These are phyloP conservation scores for Phrynocephalus forsythii DNA, from an alignment of 2,797 vertebrate species.

Conservation along the genomic window DNA sequence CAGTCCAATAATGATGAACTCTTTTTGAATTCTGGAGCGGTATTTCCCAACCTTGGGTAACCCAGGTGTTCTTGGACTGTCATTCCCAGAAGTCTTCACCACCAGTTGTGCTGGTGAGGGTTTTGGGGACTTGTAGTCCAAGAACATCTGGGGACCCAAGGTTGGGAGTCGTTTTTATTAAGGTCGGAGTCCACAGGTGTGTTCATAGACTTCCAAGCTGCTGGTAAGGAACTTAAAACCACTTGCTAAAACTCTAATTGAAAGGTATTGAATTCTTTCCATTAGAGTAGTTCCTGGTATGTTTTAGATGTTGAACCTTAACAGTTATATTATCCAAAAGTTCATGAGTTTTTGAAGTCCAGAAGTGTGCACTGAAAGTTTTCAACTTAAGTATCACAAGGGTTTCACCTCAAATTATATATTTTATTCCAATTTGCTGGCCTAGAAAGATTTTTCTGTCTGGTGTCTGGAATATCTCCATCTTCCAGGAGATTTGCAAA, in stretches of 20 bases:
- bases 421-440: neutral
- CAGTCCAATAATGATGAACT: neutral
- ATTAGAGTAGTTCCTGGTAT: neutral
- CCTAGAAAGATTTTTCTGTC: neutral
- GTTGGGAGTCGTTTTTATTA: neutral
- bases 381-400: neutral
- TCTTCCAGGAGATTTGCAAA: neutral
- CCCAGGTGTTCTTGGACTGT: too few species aligned
- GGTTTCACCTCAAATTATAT: neutral
- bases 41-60: too few species aligned
- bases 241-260: neutral
- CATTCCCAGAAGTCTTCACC: too few species aligned
- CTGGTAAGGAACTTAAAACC: neutral
- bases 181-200: neutral
- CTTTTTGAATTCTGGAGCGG: neutral
- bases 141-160: too few species aligned
- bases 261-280: neutral
- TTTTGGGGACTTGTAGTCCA: too few species aligned
- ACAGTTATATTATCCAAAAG: neutral
- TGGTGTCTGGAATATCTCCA: neutral
- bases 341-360: neutral
- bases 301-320: neutral
- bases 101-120: too few species aligned
- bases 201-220: neutral
- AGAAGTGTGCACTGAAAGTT: neutral